These are phyloP conservation scores for Acanthosepion esculentum DNA, from an alignment of 2,888 invertebrate genomes.

Conservation along the genomic window DNA sequence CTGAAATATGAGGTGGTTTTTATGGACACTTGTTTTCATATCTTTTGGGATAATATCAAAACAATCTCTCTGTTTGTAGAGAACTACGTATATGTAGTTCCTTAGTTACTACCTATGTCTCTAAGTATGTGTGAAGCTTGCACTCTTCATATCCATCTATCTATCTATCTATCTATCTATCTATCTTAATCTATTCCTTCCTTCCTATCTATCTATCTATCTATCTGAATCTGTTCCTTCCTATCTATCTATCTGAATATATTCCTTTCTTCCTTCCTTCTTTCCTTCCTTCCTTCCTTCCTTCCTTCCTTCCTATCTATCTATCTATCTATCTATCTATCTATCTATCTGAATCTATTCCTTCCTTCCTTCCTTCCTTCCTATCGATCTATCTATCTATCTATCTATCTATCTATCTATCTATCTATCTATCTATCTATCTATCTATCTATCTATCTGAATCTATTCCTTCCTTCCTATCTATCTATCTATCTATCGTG, in stretches of 20 bases:
- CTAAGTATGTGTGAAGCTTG: background rate
- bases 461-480: too few species aligned
- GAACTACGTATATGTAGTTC: background rate
- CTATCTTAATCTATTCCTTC: background rate
- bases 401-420: too few species aligned
- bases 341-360: background rate
- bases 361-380: too few species aligned
- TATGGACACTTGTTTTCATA: background rate
- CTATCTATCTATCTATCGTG: too few species aligned
- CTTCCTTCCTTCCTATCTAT: background rate
- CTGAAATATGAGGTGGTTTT: background rate
- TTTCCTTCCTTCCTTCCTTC: too few species aligned
- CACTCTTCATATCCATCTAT: background rate
- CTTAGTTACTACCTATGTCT: background rate
- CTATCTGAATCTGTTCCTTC: too few species aligned
- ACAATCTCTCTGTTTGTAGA: background rate
- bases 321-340: too few species aligned
- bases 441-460: too few species aligned
- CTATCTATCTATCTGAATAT: background rate
- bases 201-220: background rate
- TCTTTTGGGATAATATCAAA: background rate
- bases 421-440: too few species aligned
- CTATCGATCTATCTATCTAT: too few species aligned
- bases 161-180: background rate
- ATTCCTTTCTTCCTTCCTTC: too few species aligned